These are phyloP conservation scores for Dasypus novemcinctus DNA, from an alignment of 2,113 vertebrate species.

Conservation along the genomic window DNA sequence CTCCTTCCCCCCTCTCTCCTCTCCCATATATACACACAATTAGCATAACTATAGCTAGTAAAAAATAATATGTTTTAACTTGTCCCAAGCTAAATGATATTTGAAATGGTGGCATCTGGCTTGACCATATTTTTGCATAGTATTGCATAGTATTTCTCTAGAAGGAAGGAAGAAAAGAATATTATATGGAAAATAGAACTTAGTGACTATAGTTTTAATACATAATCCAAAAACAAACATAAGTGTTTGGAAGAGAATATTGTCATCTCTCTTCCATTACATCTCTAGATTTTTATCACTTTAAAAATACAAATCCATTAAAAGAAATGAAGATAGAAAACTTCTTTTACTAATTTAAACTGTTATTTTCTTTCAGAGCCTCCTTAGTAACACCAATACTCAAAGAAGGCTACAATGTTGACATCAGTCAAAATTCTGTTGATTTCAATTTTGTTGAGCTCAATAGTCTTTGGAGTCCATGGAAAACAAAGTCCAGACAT, in stretches of 20 bases:
- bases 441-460: conserved; percentile 63
- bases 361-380: conserved; percentile 70
- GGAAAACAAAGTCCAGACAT: neutral
- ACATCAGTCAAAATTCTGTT: conserved; percentile 54
- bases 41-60: neutral
- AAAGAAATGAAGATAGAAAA: neutral
- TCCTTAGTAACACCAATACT: conserved; percentile 8
- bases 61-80: neutral
- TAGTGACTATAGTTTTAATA: neutral
- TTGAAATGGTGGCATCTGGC: conserved; percentile 3
- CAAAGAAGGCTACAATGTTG: conserved; percentile 66
- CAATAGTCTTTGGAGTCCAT: conserved; percentile 47
- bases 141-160: neutral
- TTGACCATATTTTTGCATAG: neutral
- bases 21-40: neutral
- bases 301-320: neutral
- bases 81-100: neutral
- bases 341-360: conserved; percentile 44
- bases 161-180: neutral
- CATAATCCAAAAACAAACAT: neutral
- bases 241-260: neutral
- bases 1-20: no score
- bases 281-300: neutral
- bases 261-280: neutral
- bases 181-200: neutral